A percentile compares a stretch with the other conserved stretches of the same genome.
phyloP scores from a whole-genome alignment of 1,140 invertebrate species.

The Scaptomyza montana region DNA sequence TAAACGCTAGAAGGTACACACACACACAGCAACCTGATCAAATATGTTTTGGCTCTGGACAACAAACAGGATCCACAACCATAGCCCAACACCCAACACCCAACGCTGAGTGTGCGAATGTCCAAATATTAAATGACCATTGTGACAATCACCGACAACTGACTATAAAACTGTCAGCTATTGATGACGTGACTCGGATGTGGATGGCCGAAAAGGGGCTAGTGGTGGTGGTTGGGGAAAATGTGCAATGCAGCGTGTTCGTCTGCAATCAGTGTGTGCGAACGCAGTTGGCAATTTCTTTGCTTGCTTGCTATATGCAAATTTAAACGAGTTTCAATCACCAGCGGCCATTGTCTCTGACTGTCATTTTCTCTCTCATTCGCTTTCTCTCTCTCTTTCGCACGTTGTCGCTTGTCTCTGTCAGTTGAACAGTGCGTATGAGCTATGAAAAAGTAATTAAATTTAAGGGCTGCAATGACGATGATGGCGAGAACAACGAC shows the following conservation, averaged over 20 bases:
- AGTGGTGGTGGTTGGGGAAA: not conserved
- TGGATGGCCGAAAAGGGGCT: not conserved
- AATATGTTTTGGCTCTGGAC: slow-evolving; percentile 57
- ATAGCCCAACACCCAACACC: slow-evolving; percentile 29
- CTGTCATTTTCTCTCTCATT: slow-evolving; percentile 12
- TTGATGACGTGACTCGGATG: slow-evolving; percentile 56
- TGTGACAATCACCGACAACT: slow-evolving; percentile 75
- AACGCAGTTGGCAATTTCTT: slow-evolving; percentile 73
- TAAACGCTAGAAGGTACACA: not conserved
- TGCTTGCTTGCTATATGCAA: slow-evolving; percentile 72
- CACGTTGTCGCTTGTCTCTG: slow-evolving; percentile 19
- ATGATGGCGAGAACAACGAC: slow-evolving; percentile 28
- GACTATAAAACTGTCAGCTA: slow-evolving; percentile 80
- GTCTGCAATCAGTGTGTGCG: slow-evolving; percentile 64
- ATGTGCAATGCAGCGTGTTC: slow-evolving; percentile 20
- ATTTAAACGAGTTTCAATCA: slow-evolving; percentile 83
- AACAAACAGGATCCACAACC: slow-evolving; percentile 39
- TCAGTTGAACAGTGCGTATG: slow-evolving; percentile 68
- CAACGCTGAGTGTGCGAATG: slow-evolving; percentile 36
- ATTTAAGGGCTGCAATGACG: slow-evolving; percentile 67
- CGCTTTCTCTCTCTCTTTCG: slow-evolving; percentile 8
- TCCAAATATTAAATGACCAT: slow-evolving; percentile 80
- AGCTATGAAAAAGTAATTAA: slow-evolving; percentile 84
- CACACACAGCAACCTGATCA: slow-evolving; percentile 45
- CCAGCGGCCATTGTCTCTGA: slow-evolving; percentile 50